These are phyloP conservation scores for Callipepla squamata DNA, from an alignment of 2,113 vertebrate species.

Conservation along the genomic window DNA sequence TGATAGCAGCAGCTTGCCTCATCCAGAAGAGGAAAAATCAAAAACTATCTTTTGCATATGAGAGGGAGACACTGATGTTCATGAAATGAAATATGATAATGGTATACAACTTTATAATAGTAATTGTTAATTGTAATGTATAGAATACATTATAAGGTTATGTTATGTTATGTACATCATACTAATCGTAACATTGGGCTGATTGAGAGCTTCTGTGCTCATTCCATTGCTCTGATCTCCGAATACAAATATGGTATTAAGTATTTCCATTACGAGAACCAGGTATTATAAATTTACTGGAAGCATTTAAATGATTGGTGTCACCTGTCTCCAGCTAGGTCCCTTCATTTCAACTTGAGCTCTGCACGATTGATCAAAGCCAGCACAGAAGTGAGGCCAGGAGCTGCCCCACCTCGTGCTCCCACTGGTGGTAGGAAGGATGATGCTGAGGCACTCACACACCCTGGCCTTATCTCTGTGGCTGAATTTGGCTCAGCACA, in stretches of 20 bases:
- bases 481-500: background rate
- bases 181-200: background rate
- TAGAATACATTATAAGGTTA: background rate
- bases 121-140: background rate
- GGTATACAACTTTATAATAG: background rate
- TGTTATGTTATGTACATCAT: background rate
- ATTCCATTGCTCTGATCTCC: background rate
- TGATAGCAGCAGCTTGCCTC: background rate
- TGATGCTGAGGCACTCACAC: background rate
- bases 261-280: background rate
- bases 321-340: background rate
- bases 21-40: background rate
- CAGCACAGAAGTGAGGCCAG: background rate
- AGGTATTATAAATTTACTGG: background rate
- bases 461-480: background rate
- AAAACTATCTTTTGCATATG: background rate
- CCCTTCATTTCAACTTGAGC: background rate
- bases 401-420: background rate
- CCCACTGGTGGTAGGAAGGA: rapidly evolving
- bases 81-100: background rate
- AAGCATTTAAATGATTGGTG: background rate
- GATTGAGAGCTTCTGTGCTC: background rate
- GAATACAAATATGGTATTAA: background rate
- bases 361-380: background rate
- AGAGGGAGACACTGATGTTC: background rate